phyloP scores from a whole-genome alignment of 2,888 invertebrate species.

The Eucera pruinosa region DNA sequence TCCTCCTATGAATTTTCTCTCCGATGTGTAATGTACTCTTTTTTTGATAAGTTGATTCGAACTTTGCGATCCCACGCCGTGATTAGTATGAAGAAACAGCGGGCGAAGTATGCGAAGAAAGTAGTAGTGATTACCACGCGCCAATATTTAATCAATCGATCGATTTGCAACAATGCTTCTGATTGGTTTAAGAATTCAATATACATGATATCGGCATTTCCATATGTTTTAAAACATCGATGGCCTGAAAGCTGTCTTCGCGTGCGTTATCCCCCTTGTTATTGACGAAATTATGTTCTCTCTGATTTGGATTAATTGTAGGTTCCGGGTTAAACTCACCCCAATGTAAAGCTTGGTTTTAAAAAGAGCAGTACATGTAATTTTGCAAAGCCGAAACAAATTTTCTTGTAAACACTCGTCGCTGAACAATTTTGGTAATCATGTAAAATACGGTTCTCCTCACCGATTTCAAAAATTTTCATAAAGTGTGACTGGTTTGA shows the following conservation, averaged over 20 bases:
- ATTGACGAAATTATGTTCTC: constrained; percentile 44
- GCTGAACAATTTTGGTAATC: constrained; percentile 1
- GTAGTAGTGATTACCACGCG: constrained; percentile 40
- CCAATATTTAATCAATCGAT: constrained; percentile 13
- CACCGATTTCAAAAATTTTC: too few species aligned
- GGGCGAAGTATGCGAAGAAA: constrained; percentile 50
- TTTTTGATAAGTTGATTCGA: constrained; percentile 22
- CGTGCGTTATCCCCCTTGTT: constrained; percentile 35
- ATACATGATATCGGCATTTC: constrained; percentile 11
- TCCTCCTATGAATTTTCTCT: constrained; percentile 70
- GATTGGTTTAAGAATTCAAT: constrained; percentile 6
- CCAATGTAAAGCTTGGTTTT: constrained; percentile 42
- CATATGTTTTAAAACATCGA: constrained; percentile 32
- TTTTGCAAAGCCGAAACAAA: constrained; percentile 27
- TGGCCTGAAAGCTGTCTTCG: constrained; percentile 40
- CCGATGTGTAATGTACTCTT: constrained; percentile 1
- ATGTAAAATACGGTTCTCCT: too few species aligned
- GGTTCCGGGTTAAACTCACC: constrained; percentile 40
- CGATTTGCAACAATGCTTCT: constrained; percentile 24
- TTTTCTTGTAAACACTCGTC: constrained; percentile 1
- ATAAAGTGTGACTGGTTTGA: too few species aligned
- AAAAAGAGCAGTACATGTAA: constrained; percentile 27
- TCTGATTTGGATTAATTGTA: constrained; percentile 38
- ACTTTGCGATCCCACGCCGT: constrained; percentile 56
- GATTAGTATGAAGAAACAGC: constrained; percentile 67